phyloP scores from a whole-genome alignment of 2,113 vertebrate species.

The Hassar affinis region DNA sequence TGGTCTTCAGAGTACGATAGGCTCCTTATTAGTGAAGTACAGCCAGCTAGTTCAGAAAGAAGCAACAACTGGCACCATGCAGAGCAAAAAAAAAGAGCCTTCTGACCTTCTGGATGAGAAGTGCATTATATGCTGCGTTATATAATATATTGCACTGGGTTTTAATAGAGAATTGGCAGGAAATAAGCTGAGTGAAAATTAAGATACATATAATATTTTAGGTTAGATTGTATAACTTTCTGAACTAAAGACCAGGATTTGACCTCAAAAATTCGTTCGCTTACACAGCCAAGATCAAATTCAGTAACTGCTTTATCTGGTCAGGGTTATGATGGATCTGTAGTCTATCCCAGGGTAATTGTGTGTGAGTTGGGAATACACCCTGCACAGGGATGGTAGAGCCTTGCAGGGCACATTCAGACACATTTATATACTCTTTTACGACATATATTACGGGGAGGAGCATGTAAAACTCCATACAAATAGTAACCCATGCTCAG shows the following conservation, averaged over 20 bases:
- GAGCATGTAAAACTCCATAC: background rate
- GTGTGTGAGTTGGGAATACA: background rate
- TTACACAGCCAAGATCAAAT: background rate
- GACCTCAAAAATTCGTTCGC: background rate
- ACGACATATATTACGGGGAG: background rate
- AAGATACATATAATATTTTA: background rate
- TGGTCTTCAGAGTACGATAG: background rate
- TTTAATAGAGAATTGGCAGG: constrained; percentile 1
- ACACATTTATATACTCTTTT: background rate
- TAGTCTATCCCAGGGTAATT: background rate
- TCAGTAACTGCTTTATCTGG: background rate
- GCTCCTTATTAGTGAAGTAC: background rate
- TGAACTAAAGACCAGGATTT: background rate
- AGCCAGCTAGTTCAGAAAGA: constrained; percentile 19
- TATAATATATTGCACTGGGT: background rate
- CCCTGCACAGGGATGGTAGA: background rate
- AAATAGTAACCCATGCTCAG: background rate
- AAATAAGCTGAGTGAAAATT: background rate
- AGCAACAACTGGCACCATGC: background rate
- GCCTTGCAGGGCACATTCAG: background rate
- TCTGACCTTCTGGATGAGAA: constrained; percentile 13
- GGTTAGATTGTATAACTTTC: background rate
- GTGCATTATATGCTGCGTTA: background rate
- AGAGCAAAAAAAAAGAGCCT: constrained; percentile 3
- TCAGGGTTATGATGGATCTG: background rate